A percentile compares a stretch with the other conserved stretches of the same genome.
Evolutionary conservation across 1,140 invertebrate species (phyloP).

Genomic region (Rhynchophorus ferrugineus): DNA sequence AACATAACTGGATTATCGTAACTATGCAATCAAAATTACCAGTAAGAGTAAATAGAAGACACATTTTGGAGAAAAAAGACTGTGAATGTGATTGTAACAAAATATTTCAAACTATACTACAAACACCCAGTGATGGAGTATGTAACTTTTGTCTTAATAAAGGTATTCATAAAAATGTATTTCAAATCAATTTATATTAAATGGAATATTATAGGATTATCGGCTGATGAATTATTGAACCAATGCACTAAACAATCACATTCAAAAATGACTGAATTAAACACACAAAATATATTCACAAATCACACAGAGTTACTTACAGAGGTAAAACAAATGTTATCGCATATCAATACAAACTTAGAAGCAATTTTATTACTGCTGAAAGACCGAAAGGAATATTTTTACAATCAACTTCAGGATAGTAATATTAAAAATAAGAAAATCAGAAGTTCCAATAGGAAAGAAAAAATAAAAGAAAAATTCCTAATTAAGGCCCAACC

Average conservation of each 20-base stretch:
- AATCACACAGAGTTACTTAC: neutral
- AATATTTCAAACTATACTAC: conserved; percentile 9
- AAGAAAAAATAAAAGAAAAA: conserved; percentile 1
- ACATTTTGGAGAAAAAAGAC: conserved; percentile 3
- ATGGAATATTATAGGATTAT: too few species aligned
- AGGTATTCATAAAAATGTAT: neutral
- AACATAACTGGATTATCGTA: neutral
- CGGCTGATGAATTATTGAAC: too few species aligned
- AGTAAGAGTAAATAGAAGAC: conserved; percentile 10
- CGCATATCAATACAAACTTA: neutral
- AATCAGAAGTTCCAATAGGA: neutral
- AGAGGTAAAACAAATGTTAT: neutral
- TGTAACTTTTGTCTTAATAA: neutral
- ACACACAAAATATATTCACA: neutral
- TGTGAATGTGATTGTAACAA: conserved; percentile 11
- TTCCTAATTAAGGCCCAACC: neutral
- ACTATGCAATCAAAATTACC: conserved; percentile 17
- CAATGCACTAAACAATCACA: neutral
- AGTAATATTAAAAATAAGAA: neutral
- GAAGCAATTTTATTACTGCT: neutral
- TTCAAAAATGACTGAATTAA: neutral
- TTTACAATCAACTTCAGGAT: neutral
- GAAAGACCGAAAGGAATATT: neutral
- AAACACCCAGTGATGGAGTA: neutral
- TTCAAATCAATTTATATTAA: too few species aligned